Evolutionary conservation across 2,797 vertebrate species (phyloP), one percentile per base, ranked within the genome.

Genomic region (Scarus forsteni): DNA sequence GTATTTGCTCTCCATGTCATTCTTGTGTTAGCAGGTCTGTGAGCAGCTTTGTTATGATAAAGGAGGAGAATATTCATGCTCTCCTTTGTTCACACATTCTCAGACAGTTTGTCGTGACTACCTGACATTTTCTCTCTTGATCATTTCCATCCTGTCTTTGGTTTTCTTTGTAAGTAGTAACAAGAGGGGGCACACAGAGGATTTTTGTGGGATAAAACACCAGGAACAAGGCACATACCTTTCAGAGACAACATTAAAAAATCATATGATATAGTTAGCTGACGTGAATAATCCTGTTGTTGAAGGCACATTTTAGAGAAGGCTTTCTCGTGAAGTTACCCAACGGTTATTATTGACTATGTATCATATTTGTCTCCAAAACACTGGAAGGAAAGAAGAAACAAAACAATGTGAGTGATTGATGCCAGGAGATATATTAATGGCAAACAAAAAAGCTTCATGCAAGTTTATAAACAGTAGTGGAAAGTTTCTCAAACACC

Each of bases 71-170:
- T 45, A 69, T 69, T 74, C 58, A 38, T 38, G 51, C 18, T 2
- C 35, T 55, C 44, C 61, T 75, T 27, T 77, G 64, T 80, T 79
- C 42, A 59, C 67, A 59, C 42, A 16, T 73, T 66, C 19, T 34
- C 76, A 5, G 18, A 63, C 60, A 75, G 60, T 56, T 50, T 60
- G 44, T 62, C 56, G 7, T 49, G 73, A 46, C 61, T 48, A 36
- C 39, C 35, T 77, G 75, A 70, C 73, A 40, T 51, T 55, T 56
- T 40, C 13, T 58, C 35, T 66, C 48, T 71, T 70, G 66, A 66
- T 76, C 51, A 62, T 49, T 9, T 0, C 16, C 6, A 0, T 53
- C 36, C 18, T 53, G 2, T 53, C 43, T 54, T 9, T 38, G 15
- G 34, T 14, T 40, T 42, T 66, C 19, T 50, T 14, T 6, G 36